These are phyloP conservation scores for Pegoplata infirma DNA, from an alignment of 2,888 invertebrate genomes.

Conservation along the genomic window DNA sequence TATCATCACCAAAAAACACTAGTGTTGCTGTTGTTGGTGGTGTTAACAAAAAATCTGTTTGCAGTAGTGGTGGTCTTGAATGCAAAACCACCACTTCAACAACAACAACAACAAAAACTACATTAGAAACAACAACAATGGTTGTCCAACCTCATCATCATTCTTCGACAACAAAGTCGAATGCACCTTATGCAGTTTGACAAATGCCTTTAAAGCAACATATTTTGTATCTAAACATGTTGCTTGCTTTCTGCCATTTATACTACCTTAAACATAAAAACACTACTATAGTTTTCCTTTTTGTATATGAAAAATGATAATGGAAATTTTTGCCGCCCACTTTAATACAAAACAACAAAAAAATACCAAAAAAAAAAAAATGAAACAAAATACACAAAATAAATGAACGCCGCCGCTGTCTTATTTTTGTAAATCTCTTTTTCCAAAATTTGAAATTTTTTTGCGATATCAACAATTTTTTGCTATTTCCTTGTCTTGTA, in stretches of 20 bases:
- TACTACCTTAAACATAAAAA: conserved; percentile 60
- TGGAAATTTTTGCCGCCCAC: conserved; percentile 64
- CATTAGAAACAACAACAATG: conserved; percentile 47
- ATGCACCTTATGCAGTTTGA: conserved; percentile 66
- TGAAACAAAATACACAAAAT: conserved; percentile 31
- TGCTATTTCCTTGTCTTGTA: conserved; percentile 70
- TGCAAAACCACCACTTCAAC: conserved; percentile 19
- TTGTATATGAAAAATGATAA: conserved; percentile 61
- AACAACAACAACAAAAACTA: conserved; percentile 22
- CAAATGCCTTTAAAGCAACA: conserved; percentile 64
- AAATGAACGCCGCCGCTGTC: conserved; percentile 69
- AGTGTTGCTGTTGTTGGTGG: conserved; percentile 53
- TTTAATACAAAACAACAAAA: conserved; percentile 59
- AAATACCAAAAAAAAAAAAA: conserved; percentile 43
- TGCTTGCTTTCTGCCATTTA: conserved; percentile 63
- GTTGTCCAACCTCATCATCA: conserved; percentile 44
- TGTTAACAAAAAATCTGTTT: conserved; percentile 8
- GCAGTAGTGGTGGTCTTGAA: conserved; percentile 37
- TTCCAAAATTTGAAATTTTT: conserved; percentile 64
- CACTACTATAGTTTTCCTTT: conserved; percentile 63
- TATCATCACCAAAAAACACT: conserved; percentile 50
- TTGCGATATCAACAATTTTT: conserved; percentile 77
- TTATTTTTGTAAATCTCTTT: conserved; percentile 63
- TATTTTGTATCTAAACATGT: conserved; percentile 60
- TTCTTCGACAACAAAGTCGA: conserved; percentile 47